Conservation (phyloP, 2,797 vertebrate species). For the Mycteria americana region DNA sequence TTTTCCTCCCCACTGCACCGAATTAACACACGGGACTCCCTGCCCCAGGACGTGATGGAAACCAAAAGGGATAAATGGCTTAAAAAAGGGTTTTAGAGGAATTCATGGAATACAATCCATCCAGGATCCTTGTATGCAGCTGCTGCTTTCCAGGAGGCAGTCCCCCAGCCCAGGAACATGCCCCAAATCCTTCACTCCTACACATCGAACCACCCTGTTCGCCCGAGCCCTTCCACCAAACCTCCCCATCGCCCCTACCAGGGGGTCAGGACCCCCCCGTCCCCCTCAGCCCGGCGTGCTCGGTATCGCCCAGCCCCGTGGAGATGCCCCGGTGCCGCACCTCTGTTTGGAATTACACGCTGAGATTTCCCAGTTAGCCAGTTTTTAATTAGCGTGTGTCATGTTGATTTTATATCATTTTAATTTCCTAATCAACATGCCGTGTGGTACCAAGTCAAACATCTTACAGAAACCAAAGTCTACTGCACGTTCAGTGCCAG, state of each 20-base stretch:
- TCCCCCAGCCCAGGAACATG: neutral
- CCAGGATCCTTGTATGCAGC: neutral
- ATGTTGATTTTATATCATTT: neutral
- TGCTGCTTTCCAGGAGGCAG: neutral
- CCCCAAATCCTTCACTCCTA: neutral
- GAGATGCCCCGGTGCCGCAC: neutral
- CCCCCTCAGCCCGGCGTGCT: neutral
- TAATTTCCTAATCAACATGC: neutral
- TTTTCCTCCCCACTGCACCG: neutral
- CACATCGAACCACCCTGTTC: neutral
- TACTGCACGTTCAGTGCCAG: neutral
- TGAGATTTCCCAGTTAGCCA: neutral
- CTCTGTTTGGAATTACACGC: neutral
- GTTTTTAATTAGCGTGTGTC: neutral
- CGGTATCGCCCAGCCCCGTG: neutral
- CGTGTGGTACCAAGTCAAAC: neutral
- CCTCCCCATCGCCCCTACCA: accelerated
- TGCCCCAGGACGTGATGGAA: neutral
- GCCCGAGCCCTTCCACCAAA: neutral
- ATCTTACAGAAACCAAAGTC: neutral
- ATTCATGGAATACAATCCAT: neutral
- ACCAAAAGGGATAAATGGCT: neutral
- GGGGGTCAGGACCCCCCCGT: neutral
- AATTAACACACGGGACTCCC: neutral
- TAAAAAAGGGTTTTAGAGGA: neutral